Evolutionary conservation across 1,140 invertebrate species (phyloP), one percentile per base, ranked within the genome.

Genomic region (Brachionus calyciflorus): DNA sequence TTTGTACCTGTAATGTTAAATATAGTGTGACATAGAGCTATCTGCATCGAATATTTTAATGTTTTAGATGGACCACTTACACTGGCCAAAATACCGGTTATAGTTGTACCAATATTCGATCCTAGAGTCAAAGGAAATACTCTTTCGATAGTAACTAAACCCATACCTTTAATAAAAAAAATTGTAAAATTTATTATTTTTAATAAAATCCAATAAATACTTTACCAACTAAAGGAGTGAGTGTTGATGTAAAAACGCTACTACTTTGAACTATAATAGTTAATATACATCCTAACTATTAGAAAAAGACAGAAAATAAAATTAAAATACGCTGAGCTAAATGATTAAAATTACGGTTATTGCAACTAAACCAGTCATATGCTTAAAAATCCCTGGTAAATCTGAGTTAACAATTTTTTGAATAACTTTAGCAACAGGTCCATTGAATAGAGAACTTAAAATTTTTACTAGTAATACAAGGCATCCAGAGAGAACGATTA

Each of bases 1-100:
- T n/a, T n/a, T n/a, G n/a, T n/a, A 3, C 89, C 89, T n/a, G 85
- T 81, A 6, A 90, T 68, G 80, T 90, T 90, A 81, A 90, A 90
- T 49, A 90, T 86, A 1, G 89, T 80, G 81, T 90, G 89, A 79
- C 87, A 88, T 9, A 90, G 82, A 12, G 89, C 87, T 17, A 90
- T 85, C 82, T 90, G 88, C 7, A 90, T 81, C 0, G 88, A 83
- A 10, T 84, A 78, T 53, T 79, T 79, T 10, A 87, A 78, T 28
- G 69, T 73, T 9, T 81, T 79, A 26, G 83, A 79, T 41, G 78
- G 55, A n/a, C 85, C 82, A 3, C 88, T 85, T 21, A 89, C 80
- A 3, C 88, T 86, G 4, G 88, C 87, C 9, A 89, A 78, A 12
- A 88, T 79, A 3, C 83, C 85, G 0, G 89, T 89, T 5, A 87